Base-by-base conservation (phyloP, 2,888 invertebrate species). In the Archaeoteleia sp. region DNA sequence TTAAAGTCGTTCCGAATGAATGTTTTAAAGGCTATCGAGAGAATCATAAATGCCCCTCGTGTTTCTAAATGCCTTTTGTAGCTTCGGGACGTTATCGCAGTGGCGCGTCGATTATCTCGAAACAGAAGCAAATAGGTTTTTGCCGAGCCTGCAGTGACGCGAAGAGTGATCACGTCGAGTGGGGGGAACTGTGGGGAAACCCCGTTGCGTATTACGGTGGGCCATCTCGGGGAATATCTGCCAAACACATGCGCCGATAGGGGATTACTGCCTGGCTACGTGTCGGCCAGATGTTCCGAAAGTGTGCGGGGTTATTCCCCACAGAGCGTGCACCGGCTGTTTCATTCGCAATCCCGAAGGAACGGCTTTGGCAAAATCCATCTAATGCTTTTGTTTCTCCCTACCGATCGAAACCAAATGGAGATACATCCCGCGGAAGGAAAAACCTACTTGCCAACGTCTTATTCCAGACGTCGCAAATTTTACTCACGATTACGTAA, bases 201-300 rank as follows among this genome's bases (percentile, higher is more conserved):
- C 67, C 69, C 55, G 37, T 48, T 29, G 69, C 51, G 69, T 67
- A 66, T 67, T 54, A 61, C 40, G 34, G 53, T 42, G 43, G 30
- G 43, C 48, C 69, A 61, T 54, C 51, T 48, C 67, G 67, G 63
- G 70, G 73, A 62, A 67, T 82, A 79, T 82, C 81, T 82, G 80
- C 73, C 73, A 76, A 80, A 66, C 82, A 82, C 82, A 80, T 82
- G 82, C 77, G 78, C 27, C 68, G 78, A 81, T 81, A 79, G 78
- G 80, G 81, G 80, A 75, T 78, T 70, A 61, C 70, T 49, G 57
- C 53, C 65, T 69, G 69, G 71, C 71, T 75, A 76, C 75, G 71
- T 78, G 82, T 74, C 66, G 62, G 58, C 81, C 82, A 82, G 82
- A 82, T 82, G 82, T 76, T 76, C 73, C 48, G 46, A 70, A 70